These are phyloP conservation scores for Yponomeuta malinellus DNA, from an alignment of 2,888 invertebrate species.

Conservation along the genomic window DNA sequence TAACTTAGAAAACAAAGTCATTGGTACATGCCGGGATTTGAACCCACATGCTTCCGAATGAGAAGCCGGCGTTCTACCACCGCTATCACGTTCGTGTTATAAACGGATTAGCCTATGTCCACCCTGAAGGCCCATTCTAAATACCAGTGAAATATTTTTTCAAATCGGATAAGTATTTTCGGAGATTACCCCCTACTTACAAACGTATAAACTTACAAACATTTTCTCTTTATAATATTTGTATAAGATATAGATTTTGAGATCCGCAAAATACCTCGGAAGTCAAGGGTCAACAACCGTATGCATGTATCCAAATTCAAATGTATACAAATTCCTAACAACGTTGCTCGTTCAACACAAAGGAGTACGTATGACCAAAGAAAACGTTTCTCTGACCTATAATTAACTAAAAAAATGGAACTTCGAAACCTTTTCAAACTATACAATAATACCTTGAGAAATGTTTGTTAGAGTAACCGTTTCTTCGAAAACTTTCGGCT, in stretches of 20 bases:
- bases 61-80: too few species aligned
- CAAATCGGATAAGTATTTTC: too few species aligned
- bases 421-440: slow-evolving; percentile 47
- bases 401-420: slow-evolving; percentile 58
- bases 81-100: too few species aligned
- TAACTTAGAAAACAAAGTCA: too few species aligned
- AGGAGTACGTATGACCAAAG: slow-evolving; percentile 10
- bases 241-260: not conserved
- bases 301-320: slow-evolving; percentile 29
- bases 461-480: slow-evolving; percentile 24
- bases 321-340: slow-evolving; percentile 38
- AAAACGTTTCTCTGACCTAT: slow-evolving; percentile 41
- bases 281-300: slow-evolving; percentile 34
- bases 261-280: not conserved
- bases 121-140: too few species aligned
- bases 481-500: not conserved
- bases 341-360: slow-evolving; percentile 38
- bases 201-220: too few species aligned
- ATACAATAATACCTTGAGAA: slow-evolving; percentile 15
- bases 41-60: too few species aligned
- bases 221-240: not conserved
- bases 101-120: too few species aligned
- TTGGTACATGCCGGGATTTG: too few species aligned
- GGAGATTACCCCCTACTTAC: too few species aligned
- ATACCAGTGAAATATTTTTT: too few species aligned